Conservation (phyloP, 2,888 invertebrate genomes). For the Hirtodrosophila histrioides region DNA sequence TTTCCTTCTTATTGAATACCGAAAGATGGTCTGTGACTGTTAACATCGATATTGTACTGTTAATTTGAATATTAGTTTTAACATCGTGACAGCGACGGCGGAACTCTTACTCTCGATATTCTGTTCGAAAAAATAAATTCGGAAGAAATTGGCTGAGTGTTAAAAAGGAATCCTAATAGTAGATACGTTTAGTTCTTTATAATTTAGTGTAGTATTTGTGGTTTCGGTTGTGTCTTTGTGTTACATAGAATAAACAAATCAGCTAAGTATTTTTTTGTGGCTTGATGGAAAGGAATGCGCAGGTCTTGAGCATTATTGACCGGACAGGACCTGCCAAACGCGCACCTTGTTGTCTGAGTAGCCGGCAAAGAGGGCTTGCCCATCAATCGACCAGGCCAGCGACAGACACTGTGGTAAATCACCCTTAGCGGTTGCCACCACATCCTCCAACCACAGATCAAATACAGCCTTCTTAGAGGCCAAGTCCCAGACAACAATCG, state of each 20-base stretch:
- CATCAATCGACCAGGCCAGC: constrained; percentile 99
- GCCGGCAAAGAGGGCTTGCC: constrained; percentile 98
- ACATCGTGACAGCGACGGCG: too few species aligned
- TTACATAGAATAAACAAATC: constrained; percentile 57
- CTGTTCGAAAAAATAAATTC: too few species aligned
- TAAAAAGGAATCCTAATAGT: too few species aligned
- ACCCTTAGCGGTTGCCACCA: constrained; percentile 89
- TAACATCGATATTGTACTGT: too few species aligned
- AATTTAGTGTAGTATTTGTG: constrained; percentile 2
- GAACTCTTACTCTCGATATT: too few species aligned
- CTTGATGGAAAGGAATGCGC: not conserved
- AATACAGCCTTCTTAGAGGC: constrained; percentile 99
- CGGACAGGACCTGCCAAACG: constrained; percentile 95
- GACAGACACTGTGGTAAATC: constrained; percentile 98
- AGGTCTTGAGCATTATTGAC: constrained; percentile 18
- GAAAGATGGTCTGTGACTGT: too few species aligned
- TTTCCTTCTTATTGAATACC: too few species aligned
- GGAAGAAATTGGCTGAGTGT: too few species aligned
- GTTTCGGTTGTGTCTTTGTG: not conserved
- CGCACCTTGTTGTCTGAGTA: constrained; percentile 98
- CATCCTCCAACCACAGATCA: constrained; percentile 97
- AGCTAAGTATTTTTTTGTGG: constrained; percentile 23
- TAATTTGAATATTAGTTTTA: too few species aligned
- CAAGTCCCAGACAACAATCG: constrained; percentile 99
- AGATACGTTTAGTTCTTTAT: too few species aligned